Base-by-base conservation (phyloP, 2,888 invertebrate species). In the Hetaerina titia region DNA sequence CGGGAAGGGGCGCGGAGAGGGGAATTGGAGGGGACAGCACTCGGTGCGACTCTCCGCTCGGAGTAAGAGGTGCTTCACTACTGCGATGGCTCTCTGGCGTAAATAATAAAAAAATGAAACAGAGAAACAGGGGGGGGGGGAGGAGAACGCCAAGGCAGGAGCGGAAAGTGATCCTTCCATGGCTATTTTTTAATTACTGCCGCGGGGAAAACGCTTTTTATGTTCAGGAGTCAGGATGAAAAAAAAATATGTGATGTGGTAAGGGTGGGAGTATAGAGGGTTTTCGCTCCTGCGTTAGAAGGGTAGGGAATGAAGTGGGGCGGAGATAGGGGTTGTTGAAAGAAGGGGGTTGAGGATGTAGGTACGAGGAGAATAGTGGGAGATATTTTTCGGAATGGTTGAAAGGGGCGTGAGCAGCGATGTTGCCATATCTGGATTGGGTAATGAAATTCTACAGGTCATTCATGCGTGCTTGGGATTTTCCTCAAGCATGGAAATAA, bases 111-210 rank as follows among this genome's bases (percentile, higher is more conserved):
- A 64, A 90, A 19, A 60, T 22, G 22, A n/a, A 25, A 63, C 31
- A 63, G 63, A 90, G 63, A 19, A 22, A 9, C 31, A 81, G 81
- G 22, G 81, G 25, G 81, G 9, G 69, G 8, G 19, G 69, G 5
- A n/a, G 90, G 63, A 64, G 74, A 74, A 74, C 56, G 69, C n/a
- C 22, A 69, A 90, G 63, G 90, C 90, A 90, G 56, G 69, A 56
- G 92, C 92, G 92, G 69, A 92, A 74, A 74, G 92, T 69, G 92
- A 92, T 92, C 92, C 92, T 92, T 92, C 69, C 69, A 92, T n/a
- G 69, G 92, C 64, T 92, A 92, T 92, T 92, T 92, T 92, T 92
- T 92, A 92, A 92, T 92, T 92, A 92, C 92, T 92, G 92, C 92
- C 92, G 69, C 92, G 8, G 92, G 92, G 92, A 92, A 74, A 69